Evolutionary conservation across 2,888 invertebrate species (phyloP).

Genomic region (Ormyrus rosae): DNA sequence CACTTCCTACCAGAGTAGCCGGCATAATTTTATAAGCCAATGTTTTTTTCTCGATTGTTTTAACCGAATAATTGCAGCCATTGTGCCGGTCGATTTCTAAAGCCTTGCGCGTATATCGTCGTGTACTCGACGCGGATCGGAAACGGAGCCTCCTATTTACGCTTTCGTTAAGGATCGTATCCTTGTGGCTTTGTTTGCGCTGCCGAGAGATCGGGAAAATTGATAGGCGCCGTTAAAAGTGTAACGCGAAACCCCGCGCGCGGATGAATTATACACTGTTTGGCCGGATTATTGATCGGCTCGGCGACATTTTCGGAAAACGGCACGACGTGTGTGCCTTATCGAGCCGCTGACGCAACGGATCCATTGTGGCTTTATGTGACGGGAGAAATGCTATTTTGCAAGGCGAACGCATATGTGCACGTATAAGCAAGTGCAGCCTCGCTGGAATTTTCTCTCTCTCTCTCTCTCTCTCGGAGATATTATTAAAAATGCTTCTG

Average conservation of each 20-base stretch:
- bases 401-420: constrained; percentile 31
- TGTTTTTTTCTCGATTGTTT: constrained; percentile 2
- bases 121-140: not conserved
- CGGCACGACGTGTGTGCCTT: not conserved
- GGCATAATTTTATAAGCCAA: not conserved
- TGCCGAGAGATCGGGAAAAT: constrained; percentile 17
- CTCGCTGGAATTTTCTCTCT: constrained; percentile 26
- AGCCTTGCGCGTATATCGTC: not conserved
- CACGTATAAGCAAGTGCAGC: constrained; percentile 24
- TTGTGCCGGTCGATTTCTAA: not conserved
- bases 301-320: constrained; percentile 16
- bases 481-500: constrained; percentile 21
- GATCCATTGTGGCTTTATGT: constrained; percentile 24
- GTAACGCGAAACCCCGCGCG: not conserved
- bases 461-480: constrained; percentile 4
- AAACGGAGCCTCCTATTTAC: constrained; percentile 8
- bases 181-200: constrained; percentile 2
- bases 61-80: constrained; percentile 2
- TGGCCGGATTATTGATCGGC: not conserved
- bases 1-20: too few relatives aligned
- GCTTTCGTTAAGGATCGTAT: not conserved
- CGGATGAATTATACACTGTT: not conserved
- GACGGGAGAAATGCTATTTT: constrained; percentile 32
- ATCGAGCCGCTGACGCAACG: constrained; percentile 27
- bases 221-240: constrained; percentile 8